These are phyloP conservation scores for Indicator maculatus DNA, from an alignment of 2,113 vertebrate species.

Conservation along the genomic window DNA sequence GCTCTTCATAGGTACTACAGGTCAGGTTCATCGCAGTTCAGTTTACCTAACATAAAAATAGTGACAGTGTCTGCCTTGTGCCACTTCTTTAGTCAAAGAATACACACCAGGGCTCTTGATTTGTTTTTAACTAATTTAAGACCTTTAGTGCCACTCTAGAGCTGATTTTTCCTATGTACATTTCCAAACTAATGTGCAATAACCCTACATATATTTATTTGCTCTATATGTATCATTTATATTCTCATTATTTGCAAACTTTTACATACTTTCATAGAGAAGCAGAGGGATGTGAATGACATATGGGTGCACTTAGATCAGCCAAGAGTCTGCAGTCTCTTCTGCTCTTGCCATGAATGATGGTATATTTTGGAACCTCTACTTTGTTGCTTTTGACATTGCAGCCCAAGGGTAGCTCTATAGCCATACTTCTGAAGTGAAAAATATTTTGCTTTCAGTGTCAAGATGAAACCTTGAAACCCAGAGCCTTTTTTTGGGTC, in stretches of 20 bases:
- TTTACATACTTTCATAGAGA: not conserved
- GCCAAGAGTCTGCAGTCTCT: not conserved
- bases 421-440: rapidly evolving
- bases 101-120: not conserved
- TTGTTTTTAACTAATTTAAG: not conserved
- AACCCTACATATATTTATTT: not conserved
- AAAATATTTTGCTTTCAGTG: not conserved
- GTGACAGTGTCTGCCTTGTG: not conserved
- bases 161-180: not conserved
- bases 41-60: not conserved
- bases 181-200: not conserved
- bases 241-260: not conserved
- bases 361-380: not conserved
- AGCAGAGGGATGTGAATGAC: not conserved
- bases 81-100: not conserved
- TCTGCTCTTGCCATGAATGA: not conserved
- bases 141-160: not conserved
- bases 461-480: not conserved
- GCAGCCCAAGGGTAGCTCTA: not conserved
- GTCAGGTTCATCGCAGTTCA: not conserved
- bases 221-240: not conserved
- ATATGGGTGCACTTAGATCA: not conserved
- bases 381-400: not conserved
- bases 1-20: not conserved
- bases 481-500: not conserved